phyloP scores from a whole-genome alignment of 2,888 invertebrate genomes.

The Parthenolecanium corni region DNA sequence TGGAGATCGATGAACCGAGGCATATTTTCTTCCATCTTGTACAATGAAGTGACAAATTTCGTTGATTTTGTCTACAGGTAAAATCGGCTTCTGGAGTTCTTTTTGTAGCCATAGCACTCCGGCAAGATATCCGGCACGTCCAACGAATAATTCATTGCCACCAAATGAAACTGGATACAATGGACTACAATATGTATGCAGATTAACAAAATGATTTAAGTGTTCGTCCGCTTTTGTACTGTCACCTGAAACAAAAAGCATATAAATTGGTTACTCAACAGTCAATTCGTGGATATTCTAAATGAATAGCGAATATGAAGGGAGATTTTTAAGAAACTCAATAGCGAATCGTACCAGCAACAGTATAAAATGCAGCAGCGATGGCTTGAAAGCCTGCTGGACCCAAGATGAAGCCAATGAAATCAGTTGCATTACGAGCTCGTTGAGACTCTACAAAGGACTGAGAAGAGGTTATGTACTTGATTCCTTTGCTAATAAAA shows the following conservation, averaged over 20 bases:
- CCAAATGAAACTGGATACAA: slow-evolving; percentile 38
- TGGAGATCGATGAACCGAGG: slow-evolving; percentile 45
- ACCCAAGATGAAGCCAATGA: slow-evolving; percentile 64
- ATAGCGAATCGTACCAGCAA: slow-evolving; percentile 34
- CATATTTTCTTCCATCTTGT: slow-evolving; percentile 58
- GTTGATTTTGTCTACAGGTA: slow-evolving; percentile 44
- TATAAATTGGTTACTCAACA: too few relatives aligned
- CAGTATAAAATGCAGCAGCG: slow-evolving; percentile 49
- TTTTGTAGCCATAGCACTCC: slow-evolving; percentile 61
- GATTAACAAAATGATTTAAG: not conserved
- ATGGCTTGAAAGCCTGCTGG: slow-evolving; percentile 65
- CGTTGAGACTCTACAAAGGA: slow-evolving; percentile 42
- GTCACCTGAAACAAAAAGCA: not conserved
- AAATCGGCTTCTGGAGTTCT: slow-evolving; percentile 43
- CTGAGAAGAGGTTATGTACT: slow-evolving; percentile 53
- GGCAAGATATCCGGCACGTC: slow-evolving; percentile 69
- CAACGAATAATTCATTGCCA: slow-evolving; percentile 75
- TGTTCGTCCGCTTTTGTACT: slow-evolving; percentile 3
- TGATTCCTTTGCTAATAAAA: slow-evolving; percentile 48
- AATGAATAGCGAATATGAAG: too few relatives aligned
- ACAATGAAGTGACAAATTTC: slow-evolving; percentile 58
- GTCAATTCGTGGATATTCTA: too few relatives aligned
- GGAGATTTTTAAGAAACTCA: too few relatives aligned
- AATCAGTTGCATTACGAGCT: slow-evolving; percentile 43
- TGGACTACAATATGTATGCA: not conserved